Evolutionary conservation across 2,888 invertebrate genomes (phyloP), one percentile per base, ranked within the genome.

Genomic region (Hypomecis atomaria): DNA sequence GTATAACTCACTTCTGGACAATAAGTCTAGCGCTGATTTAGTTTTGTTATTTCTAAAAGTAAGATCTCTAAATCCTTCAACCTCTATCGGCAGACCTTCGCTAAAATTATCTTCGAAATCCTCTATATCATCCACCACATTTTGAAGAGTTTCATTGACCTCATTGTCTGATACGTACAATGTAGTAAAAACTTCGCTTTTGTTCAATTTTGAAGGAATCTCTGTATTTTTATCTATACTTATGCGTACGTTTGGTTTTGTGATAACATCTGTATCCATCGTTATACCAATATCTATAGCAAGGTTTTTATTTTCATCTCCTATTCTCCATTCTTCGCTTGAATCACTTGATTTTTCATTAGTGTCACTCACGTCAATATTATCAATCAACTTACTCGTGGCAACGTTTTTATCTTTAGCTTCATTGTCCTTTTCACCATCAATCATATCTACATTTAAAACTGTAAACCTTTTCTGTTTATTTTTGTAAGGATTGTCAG

Each of bases 131-230:
- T 67, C 67, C 11, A 43, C 45, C 33, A 58, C 53, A 61, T 67
- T 53, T 70, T 81, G 33, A 5, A 64, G 11, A 37, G 42, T 56
- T 0, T 6, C 13, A 23, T 59, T 63, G 10, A 3, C 10, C 9
- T 84, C 79, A 55, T 61, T 70, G 49, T 82, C 81, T n/a, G 82
- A 78, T 10, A 82, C 55, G 65, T 83, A 83, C 1, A 83, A 65
- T 11, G 81, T 59, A 13, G 78, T 81, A 36, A 83, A 45, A 37
- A 80, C 62, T 9, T 71, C 52, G 10, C 40, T 38, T 42, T 3
- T 33, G 6, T 33, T 10, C 33, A 3, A 0, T 10, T 23, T 23
- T 23, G 3, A 23, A 23, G 23, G 23, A 23, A 23, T 23, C 23
- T 40, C 23, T 23, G 1, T 52, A 0, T 38, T 5, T 40, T 5